A percentile compares a stretch with the other conserved stretches of the same genome.
Evolutionary conservation across 2,113 vertebrate species (phyloP).

Genomic region (Romanogobio albipinnatus): DNA sequence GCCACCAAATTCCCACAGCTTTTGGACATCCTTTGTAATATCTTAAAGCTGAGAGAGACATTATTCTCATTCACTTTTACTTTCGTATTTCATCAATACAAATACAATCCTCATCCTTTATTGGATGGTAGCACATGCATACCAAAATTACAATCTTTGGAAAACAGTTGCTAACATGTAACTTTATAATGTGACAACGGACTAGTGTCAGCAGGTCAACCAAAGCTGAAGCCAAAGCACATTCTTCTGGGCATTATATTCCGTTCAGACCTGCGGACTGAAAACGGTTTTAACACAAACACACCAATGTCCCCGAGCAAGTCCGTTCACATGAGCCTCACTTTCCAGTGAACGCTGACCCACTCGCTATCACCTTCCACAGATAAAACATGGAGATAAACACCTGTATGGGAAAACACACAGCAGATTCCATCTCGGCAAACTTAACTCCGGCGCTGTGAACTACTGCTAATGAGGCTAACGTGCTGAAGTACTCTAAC

Average conservation of each 20-base stretch:
- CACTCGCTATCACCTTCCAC: conserved; percentile 43
- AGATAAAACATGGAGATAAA: conserved; percentile 19
- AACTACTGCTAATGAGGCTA: conserved; percentile 29
- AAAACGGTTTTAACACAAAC: conserved; percentile 38
- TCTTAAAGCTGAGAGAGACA: not conserved
- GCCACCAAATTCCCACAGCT: not conserved
- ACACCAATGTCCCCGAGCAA: conserved; percentile 29
- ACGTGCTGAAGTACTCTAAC: conserved; percentile 57
- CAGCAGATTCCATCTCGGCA: not conserved
- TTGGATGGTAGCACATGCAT: not conserved
- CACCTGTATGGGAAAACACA: conserved; percentile 29
- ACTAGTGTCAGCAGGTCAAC: conserved; percentile 19
- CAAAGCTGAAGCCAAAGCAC: not conserved
- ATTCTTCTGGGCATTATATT: not conserved
- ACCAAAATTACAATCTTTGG: not conserved
- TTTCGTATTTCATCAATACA: not conserved
- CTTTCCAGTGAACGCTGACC: conserved; percentile 15
- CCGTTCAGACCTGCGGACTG: conserved; percentile 35
- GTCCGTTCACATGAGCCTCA: conserved; percentile 44
- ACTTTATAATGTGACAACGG: not conserved
- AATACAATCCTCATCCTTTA: not conserved
- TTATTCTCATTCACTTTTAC: not conserved
- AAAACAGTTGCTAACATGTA: not conserved
- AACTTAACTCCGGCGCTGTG: conserved; percentile 30
- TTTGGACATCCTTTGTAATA: not conserved